Percentiles rank a stretch among this genome's conserved stretches.
Conservation (phyloP, 2,888 invertebrate genomes). For the Cheilosia vernalis region DNA sequence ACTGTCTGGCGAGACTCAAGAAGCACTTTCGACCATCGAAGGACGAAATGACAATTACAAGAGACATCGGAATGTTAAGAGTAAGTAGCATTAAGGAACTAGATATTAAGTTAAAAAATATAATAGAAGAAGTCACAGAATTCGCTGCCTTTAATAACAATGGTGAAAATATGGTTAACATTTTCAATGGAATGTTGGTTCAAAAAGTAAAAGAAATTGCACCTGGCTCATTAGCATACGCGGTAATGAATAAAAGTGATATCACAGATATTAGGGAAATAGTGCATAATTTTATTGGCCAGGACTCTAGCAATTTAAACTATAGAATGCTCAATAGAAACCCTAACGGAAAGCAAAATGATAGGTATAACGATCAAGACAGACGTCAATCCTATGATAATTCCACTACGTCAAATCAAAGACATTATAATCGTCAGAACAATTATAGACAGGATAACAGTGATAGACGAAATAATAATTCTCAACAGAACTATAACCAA, state of each 20-base stretch:
- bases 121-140: not conserved
- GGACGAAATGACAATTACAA: conserved; percentile 9
- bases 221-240: not conserved
- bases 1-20: not conserved
- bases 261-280: not conserved
- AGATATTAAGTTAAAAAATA: not conserved
- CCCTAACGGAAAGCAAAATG: not conserved
- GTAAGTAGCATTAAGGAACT: not conserved
- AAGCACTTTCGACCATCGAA: conserved; percentile 2
- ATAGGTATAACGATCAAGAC: not conserved
- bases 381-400: not conserved
- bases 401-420: conserved; percentile 3
- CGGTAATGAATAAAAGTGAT: not conserved
- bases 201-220: not conserved
- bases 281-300: not conserved
- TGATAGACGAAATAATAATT: conserved; percentile 7
- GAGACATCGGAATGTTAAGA: not conserved
- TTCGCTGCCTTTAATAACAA: not conserved
- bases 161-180: not conserved
- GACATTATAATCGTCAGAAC: not conserved
- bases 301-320: not conserved
- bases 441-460: not conserved
- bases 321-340: not conserved
- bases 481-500: not conserved
- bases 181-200: not conserved